phyloP scores from a whole-genome alignment of 2,888 invertebrate genomes.

The Drosophila neutralis region DNA sequence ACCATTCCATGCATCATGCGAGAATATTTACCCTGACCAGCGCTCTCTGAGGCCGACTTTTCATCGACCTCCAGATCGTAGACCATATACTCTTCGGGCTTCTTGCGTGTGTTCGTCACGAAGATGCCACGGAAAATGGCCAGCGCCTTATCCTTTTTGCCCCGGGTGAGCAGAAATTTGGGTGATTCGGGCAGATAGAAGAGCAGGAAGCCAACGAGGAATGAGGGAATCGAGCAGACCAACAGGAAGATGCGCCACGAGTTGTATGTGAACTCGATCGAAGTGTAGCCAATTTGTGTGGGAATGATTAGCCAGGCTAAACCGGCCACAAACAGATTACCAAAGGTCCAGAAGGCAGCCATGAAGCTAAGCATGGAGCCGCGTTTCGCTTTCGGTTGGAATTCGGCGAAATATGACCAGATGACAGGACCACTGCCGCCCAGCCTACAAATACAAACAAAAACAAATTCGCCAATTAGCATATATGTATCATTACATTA shows the following conservation, averaged over 20 bases:
- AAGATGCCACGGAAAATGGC: constrained; percentile 93
- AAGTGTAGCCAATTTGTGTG: constrained; percentile 88
- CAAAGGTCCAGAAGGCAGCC: constrained; percentile 98
- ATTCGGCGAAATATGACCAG: constrained; percentile 98
- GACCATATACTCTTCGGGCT: constrained; percentile 91
- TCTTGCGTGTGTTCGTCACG: constrained; percentile 90
- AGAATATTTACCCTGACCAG: constrained; percentile 88
- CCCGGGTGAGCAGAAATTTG: constrained; percentile 92
- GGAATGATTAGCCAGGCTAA: constrained; percentile 91
- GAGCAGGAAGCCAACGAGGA: constrained; percentile 93
- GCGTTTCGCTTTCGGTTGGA: constrained; percentile 95
- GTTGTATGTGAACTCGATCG: constrained; percentile 91
- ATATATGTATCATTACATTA: neutral
- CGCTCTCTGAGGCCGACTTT: constrained; percentile 83
- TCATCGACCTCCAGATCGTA: constrained; percentile 89
- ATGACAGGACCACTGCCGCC: constrained; percentile 91
- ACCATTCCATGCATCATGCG: constrained; percentile 91
- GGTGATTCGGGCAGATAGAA: constrained; percentile 95
- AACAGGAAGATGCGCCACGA: constrained; percentile 96
- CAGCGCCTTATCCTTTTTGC: constrained; percentile 92
- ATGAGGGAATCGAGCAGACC: constrained; percentile 94
- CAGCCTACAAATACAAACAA: constrained; percentile 67
- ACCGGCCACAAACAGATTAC: constrained; percentile 96
- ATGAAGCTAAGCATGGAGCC: constrained; percentile 97
- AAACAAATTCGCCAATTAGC: neutral